Percentiles rank a stretch among this genome's conserved stretches.
Evolutionary conservation across 2,797 vertebrate species (phyloP).

Genomic region (Gallinago solitaria): DNA sequence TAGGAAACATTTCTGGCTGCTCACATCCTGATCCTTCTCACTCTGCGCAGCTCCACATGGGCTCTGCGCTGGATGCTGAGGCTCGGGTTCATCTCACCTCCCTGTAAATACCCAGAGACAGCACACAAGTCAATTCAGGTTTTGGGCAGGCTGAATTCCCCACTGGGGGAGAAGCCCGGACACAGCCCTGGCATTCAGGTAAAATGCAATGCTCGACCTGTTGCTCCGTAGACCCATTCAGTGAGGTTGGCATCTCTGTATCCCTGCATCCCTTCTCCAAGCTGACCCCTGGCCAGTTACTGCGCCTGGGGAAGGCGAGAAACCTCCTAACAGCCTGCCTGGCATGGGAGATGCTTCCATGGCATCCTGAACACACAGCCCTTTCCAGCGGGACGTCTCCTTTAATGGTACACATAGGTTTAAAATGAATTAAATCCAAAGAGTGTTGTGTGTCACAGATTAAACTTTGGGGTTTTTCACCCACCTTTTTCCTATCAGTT

Average conservation of each 20-base stretch:
- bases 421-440: background rate
- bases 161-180: background rate
- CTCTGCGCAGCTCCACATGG: background rate
- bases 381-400: background rate
- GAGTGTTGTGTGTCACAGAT: background rate
- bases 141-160: background rate
- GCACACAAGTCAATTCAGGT: background rate
- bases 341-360: background rate
- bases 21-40: background rate
- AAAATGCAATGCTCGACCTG: background rate
- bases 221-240: background rate
- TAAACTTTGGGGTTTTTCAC: fast-evolving
- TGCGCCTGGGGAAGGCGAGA: background rate
- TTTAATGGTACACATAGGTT: background rate
- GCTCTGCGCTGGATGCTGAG: background rate
- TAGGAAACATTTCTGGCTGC: background rate
- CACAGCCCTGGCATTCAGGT: background rate
- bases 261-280: background rate
- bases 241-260: background rate
- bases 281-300: background rate
- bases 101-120: background rate
- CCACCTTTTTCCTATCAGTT: background rate
- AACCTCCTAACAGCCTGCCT: background rate
- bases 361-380: background rate
- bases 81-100: background rate